Percentiles rank a stretch among this genome's conserved stretches.
phyloP scores from a whole-genome alignment of 1,140 invertebrate species.

The Atta colombica region DNA sequence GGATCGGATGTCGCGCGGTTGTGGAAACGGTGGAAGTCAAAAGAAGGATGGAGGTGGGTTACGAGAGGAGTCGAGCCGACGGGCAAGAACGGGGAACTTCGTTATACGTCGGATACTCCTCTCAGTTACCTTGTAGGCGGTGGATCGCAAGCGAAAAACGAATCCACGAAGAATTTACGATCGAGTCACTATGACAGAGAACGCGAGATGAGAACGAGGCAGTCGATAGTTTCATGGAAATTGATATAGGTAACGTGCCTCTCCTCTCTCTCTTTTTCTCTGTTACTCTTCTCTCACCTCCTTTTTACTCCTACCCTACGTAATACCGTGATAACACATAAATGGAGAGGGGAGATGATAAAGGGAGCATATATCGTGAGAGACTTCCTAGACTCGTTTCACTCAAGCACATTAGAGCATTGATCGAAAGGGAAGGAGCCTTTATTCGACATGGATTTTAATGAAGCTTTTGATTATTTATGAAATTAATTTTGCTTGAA shows the following conservation, averaged over 20 bases:
- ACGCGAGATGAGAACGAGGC: constrained; percentile 35
- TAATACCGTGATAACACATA: constrained; percentile 64
- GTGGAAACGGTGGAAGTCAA: constrained; percentile 39
- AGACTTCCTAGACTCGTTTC: constrained; percentile 64
- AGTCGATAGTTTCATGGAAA: constrained; percentile 57
- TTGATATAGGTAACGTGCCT: constrained; percentile 62
- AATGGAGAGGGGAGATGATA: constrained; percentile 38
- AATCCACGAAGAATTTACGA: constrained; percentile 61
- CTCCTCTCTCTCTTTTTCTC: background rate
- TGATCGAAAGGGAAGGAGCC: constrained; percentile 34
- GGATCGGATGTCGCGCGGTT: constrained; percentile 58
- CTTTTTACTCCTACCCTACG: constrained; percentile 11
- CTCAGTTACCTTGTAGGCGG: constrained; percentile 1
- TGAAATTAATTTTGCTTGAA: constrained; percentile 53
- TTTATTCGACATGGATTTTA: constrained; percentile 42
- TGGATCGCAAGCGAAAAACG: constrained; percentile 30
- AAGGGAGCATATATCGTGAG: constrained; percentile 44
- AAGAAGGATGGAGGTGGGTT: constrained; percentile 10
- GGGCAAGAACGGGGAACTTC: constrained; percentile 57
- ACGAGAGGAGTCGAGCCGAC: background rate
- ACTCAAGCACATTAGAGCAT: constrained; percentile 55
- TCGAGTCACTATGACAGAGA: constrained; percentile 39
- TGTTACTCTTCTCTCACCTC: background rate
- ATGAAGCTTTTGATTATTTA: constrained; percentile 47
- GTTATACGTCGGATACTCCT: constrained; percentile 36